Evolutionary conservation across 2,888 invertebrate species (phyloP), one percentile per base, ranked within the genome.

Genomic region (Alentia gelatinosa): DNA sequence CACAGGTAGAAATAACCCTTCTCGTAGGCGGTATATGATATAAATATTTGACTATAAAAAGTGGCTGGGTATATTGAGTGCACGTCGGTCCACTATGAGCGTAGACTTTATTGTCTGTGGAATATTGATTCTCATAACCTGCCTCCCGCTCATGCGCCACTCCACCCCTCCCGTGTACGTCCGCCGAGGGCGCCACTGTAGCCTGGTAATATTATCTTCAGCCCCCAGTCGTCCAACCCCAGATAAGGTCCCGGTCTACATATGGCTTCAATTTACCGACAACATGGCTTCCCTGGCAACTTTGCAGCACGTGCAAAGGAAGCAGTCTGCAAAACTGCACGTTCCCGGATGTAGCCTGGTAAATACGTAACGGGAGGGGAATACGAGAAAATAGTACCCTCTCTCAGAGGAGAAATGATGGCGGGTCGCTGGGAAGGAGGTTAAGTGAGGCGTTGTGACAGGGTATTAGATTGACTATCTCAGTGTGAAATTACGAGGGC

Each of bases 231-330:
- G 79, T 23, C 83, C 42, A 3, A 1, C 47, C 86, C 42, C 47
- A 26, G 47, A 86, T 47, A 86, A 30, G 33, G 19, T 0, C 33
- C 47, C 86, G 26, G 37, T 30, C 47, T 42, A 86, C 86, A 86
- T n/a, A 86, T 86, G 86, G 86, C 86, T 86, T 86, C 86, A 86
- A 86, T 86, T 47, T 79, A 79, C 79, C n/a, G 39, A 35, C 79
- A 19, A 39, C 79, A 0, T 23, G 79, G 79, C 39, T 37, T 19
- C 37, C 39, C 39, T 7, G 79, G 12, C 39, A 1, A 9, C 37
- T 4, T 23, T 79, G 35, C 19, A 56, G 56, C 56, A 56, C 56
- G 56, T 56, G 56, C 56, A 56, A 56, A 12, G 56, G 23, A 4
- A 56, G 56, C 56, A 19, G 56, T 4, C 23, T 56, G 56, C 56